These are phyloP conservation scores for Mixornis gularis DNA, from an alignment of 2,113 vertebrate species.

Conservation along the genomic window DNA sequence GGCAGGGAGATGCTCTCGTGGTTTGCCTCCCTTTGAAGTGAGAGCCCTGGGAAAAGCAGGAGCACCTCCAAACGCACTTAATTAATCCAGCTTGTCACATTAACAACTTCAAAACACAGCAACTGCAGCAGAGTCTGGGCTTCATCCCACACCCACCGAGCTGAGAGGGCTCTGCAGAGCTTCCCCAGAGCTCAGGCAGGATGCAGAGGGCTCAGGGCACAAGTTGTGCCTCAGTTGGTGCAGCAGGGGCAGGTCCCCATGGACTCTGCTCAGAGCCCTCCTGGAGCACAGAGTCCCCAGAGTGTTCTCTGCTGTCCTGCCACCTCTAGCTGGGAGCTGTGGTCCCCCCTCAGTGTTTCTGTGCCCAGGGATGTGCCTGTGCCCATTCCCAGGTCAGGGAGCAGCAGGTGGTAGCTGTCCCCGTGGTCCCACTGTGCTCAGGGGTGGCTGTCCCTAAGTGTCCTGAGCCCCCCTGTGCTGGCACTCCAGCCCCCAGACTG, in stretches of 20 bases:
- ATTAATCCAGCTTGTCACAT: slow-evolving; percentile 32
- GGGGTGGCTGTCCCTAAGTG: not conserved
- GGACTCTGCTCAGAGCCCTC: fast-evolving
- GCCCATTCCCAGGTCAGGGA: not conserved
- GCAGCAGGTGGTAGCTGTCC: fast-evolving
- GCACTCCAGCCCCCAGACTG: not conserved
- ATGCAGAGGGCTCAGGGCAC: not conserved
- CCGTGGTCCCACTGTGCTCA: fast-evolving
- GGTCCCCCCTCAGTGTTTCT: not conserved
- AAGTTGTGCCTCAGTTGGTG: fast-evolving
- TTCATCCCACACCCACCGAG: not conserved
- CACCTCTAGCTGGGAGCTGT: not conserved
- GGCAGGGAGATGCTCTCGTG: not conserved
- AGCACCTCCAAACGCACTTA: not conserved
- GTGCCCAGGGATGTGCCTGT: not conserved
- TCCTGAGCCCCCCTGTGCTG: not conserved
- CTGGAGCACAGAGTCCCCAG: fast-evolving
- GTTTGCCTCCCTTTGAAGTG: slow-evolving; percentile 11
- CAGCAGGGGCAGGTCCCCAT: fast-evolving
- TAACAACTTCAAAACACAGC: not conserved
- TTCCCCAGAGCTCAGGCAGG: not conserved
- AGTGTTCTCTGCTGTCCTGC: not conserved
- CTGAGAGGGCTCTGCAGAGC: not conserved
- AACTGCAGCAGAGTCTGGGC: not conserved
- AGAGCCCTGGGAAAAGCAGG: not conserved